A percentile compares a stretch with the other conserved stretches of the same genome.
Conservation (phyloP, 2,113 vertebrate genomes). For the Chloropsis cyanopogon region DNA sequence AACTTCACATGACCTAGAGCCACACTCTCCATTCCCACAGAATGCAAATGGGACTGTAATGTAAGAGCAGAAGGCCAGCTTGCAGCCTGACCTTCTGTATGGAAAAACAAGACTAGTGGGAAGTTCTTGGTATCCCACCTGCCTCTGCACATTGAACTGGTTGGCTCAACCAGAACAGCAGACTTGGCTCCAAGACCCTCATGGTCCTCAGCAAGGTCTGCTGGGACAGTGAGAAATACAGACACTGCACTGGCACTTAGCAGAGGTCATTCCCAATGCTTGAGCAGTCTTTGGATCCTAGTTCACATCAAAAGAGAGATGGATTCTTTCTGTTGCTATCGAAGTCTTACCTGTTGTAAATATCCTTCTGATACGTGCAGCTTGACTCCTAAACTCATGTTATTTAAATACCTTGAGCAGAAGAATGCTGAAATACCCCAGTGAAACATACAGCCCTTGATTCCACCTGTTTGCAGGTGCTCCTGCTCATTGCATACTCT, state of each 20-base stretch:
- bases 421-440: not conserved
- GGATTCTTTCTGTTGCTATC: not conserved
- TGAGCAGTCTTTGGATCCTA: not conserved
- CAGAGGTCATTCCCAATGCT: not conserved
- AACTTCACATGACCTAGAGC: not conserved
- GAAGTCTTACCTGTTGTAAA: not conserved
- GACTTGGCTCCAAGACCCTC: not conserved
- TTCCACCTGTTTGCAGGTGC: not conserved
- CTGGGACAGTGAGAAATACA: fast-evolving
- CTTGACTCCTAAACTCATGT: not conserved
- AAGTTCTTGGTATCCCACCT: not conserved
- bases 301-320: not conserved
- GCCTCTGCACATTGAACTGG: not conserved
- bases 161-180: not conserved
- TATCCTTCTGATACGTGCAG: not conserved
- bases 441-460: not conserved
- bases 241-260: not conserved
- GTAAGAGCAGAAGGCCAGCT: not conserved
- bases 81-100: not conserved
- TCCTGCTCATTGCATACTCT: not conserved
- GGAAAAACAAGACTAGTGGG: not conserved
- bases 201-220: not conserved
- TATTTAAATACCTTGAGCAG: not conserved
- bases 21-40: not conserved
- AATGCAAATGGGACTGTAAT: not conserved